Conservation (phyloP, 2,113 vertebrate genomes). For the Varanus salvator region DNA sequence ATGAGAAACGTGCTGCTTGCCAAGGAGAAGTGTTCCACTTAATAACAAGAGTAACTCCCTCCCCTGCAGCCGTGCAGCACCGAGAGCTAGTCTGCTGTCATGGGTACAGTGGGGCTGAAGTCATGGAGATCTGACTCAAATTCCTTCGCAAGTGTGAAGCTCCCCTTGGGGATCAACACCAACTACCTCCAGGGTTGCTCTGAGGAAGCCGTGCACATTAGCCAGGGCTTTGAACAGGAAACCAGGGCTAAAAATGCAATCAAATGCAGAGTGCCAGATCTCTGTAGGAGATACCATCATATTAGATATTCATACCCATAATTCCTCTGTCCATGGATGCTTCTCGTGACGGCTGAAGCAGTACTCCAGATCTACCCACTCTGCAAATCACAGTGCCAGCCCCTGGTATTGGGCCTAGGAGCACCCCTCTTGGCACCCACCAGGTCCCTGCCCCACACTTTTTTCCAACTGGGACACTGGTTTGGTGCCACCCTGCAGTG, state of each 20-base stretch:
- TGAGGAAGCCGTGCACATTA: not conserved
- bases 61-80: no score
- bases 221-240: not conserved
- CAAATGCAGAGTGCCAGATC: not conserved
- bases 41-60: not conserved
- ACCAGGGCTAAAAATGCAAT: not conserved
- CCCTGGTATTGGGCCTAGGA: no score
- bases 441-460: no score
- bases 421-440: no score
- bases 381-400: no score
- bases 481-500: no score
- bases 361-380: no score
- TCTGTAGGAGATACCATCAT: not conserved
- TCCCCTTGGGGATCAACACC: not conserved
- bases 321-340: no score
- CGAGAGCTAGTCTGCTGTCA: not conserved
- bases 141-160: not conserved
- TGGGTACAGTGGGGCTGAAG: not conserved
- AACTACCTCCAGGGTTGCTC: not conserved
- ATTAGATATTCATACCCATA: not conserved
- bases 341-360: no score
- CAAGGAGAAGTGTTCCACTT: not conserved
- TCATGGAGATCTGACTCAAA: not conserved
- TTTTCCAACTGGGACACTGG: no score
- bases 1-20: slow-evolving; percentile 54